These are phyloP conservation scores for Solenodon paradoxus DNA, from an alignment of 2,113 vertebrate species.

Conservation along the genomic window DNA sequence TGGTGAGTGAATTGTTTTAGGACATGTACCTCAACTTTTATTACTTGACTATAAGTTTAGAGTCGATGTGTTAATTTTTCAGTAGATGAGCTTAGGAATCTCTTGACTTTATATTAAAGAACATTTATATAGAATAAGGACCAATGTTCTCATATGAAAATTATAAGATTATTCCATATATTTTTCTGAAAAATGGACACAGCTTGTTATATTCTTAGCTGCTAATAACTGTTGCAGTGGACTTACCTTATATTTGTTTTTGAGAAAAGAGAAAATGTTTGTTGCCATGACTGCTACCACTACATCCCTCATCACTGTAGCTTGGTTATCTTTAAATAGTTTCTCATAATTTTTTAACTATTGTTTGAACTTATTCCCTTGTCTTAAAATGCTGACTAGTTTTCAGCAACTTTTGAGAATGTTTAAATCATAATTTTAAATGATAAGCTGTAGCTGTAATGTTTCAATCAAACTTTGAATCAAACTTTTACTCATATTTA, in stretches of 20 bases:
- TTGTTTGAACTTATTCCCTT: not conserved
- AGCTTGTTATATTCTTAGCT: not conserved
- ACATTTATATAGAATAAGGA: not conserved
- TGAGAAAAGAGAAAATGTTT: not conserved
- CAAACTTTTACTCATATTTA: not conserved
- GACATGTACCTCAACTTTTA: not conserved
- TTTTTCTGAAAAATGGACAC: not conserved
- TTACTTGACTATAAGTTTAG: conserved; percentile 11
- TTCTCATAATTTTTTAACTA: not conserved
- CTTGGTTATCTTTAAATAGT: no score
- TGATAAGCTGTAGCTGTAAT: not conserved
- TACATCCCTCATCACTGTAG: not conserved
- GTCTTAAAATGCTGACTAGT: not conserved
- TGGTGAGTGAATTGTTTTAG: conserved; percentile 6
- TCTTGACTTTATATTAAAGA: not conserved
- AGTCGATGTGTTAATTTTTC: conserved; percentile 23
- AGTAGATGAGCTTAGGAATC: not conserved
- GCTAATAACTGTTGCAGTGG: not conserved
- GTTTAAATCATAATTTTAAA: not conserved
- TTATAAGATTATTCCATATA: not conserved
- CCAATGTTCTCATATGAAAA: not conserved
- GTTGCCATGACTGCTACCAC: not conserved
- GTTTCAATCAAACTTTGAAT: not conserved
- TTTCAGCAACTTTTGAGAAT: conserved; percentile 18
- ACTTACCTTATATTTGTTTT: not conserved